These are phyloP conservation scores for Ailurus styani DNA, from an alignment of 2,113 vertebrate species.

Conservation along the genomic window DNA sequence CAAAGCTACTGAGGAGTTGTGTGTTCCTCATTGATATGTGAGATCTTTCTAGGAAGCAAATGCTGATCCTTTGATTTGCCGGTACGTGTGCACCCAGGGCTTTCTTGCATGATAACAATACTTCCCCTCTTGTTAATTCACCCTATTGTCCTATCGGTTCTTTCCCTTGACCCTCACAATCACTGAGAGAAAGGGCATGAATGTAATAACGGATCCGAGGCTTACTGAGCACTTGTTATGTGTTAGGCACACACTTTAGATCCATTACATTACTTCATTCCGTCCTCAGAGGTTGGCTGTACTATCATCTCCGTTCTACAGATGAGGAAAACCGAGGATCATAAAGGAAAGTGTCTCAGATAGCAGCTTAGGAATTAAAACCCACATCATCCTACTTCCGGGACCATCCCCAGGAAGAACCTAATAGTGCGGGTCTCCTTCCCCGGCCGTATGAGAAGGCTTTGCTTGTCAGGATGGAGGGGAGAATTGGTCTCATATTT, in stretches of 20 bases:
- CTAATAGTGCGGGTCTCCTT: fast-evolving
- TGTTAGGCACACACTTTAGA: background rate
- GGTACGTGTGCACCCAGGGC: too few species aligned
- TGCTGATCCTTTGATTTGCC: fast-evolving
- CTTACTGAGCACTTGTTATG: fast-evolving
- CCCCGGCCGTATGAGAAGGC: fast-evolving
- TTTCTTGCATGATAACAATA: background rate
- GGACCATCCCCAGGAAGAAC: background rate
- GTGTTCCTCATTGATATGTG: too few species aligned
- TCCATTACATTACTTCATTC: fast-evolving
- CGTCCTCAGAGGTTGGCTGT: background rate
- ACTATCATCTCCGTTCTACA: background rate
- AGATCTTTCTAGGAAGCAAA: background rate
- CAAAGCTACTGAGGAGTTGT: background rate
- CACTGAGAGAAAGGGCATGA: background rate
- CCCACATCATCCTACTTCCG: background rate
- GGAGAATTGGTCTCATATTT: background rate
- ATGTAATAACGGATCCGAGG: fast-evolving
- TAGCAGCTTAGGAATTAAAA: background rate
- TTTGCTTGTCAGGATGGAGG: too few species aligned
- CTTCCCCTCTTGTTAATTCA: background rate
- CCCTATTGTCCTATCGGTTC: background rate
- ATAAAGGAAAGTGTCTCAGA: background rate
- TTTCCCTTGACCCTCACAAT: background rate
- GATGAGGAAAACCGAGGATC: background rate